These are phyloP conservation scores for Charadrius vociferus DNA, from an alignment of 2,113 vertebrate genomes.

Conservation along the genomic window DNA sequence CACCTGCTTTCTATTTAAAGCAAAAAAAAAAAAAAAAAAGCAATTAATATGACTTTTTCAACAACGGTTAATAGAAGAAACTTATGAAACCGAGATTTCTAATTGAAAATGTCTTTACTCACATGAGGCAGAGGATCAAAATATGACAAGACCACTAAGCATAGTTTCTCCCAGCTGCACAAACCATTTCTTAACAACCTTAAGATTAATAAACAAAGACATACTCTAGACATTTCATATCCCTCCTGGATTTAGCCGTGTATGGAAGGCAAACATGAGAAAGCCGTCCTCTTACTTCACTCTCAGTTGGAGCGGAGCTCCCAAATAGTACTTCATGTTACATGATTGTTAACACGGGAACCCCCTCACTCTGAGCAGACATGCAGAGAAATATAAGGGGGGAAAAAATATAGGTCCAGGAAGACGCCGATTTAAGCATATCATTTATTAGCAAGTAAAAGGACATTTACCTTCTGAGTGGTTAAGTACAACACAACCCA, in stretches of 20 bases:
- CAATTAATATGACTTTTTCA: conserved; percentile 16
- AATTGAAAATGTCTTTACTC: conserved; percentile 7
- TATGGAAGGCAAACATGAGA: neutral
- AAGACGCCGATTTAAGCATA: neutral
- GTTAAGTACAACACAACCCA: neutral
- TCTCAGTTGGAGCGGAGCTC: neutral
- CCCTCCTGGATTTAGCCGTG: neutral
- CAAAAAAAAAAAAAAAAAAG: neutral
- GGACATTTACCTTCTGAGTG: neutral
- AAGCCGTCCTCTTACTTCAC: neutral
- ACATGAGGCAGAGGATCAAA: neutral
- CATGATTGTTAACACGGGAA: neutral
- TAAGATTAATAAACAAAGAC: conserved; percentile 8
- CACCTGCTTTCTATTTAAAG: conserved; percentile 45
- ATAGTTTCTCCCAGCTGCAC: neutral
- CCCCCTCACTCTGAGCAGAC: neutral
- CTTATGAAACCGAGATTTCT: neutral
- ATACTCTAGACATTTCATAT: neutral
- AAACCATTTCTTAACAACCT: neutral
- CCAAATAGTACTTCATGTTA: neutral
- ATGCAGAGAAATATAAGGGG: neutral
- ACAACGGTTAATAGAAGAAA: neutral
- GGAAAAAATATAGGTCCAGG: rapidly evolving
- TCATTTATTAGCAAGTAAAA: neutral
- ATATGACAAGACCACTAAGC: neutral